Conservation (phyloP, 2,888 invertebrate species). For the Amaurobius ferox region DNA sequence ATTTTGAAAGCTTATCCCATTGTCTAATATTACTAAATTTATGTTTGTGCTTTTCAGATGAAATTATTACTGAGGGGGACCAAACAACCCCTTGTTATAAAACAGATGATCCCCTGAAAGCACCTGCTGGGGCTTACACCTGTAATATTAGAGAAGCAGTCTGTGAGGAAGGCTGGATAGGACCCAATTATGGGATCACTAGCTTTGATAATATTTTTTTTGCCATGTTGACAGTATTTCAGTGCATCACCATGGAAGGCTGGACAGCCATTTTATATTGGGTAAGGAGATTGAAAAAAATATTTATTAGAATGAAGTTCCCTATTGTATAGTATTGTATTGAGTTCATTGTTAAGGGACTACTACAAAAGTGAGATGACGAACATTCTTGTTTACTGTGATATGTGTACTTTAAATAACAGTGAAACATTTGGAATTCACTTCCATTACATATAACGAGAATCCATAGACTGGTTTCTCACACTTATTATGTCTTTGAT, state of each 20-base stretch:
- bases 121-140: constrained; percentile 88
- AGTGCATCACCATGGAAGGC: constrained; percentile 99
- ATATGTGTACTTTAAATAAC: too few species aligned
- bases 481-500: too few species aligned
- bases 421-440: too few species aligned
- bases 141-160: constrained; percentile 90
- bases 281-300: constrained; percentile 81
- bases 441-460: too few species aligned
- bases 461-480: too few species aligned
- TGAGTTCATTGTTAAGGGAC: too few species aligned
- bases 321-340: too few species aligned
- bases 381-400: too few species aligned
- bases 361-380: too few species aligned
- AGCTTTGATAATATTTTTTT: constrained; percentile 99
- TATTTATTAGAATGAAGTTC: too few species aligned
- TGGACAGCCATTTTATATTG: constrained; percentile 99
- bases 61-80: constrained; percentile 92
- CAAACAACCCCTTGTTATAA: constrained; percentile 87
- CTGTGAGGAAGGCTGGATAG: constrained; percentile 96
- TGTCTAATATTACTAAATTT: too few species aligned
- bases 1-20: too few species aligned
- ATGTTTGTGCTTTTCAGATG: constrained; percentile 81
- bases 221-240: constrained; percentile 99
- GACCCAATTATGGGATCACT: constrained; percentile 98
- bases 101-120: constrained; percentile 83